These are phyloP conservation scores for Neolamprologus hecqui DNA, from an alignment of 2,113 vertebrate species.

Conservation along the genomic window DNA sequence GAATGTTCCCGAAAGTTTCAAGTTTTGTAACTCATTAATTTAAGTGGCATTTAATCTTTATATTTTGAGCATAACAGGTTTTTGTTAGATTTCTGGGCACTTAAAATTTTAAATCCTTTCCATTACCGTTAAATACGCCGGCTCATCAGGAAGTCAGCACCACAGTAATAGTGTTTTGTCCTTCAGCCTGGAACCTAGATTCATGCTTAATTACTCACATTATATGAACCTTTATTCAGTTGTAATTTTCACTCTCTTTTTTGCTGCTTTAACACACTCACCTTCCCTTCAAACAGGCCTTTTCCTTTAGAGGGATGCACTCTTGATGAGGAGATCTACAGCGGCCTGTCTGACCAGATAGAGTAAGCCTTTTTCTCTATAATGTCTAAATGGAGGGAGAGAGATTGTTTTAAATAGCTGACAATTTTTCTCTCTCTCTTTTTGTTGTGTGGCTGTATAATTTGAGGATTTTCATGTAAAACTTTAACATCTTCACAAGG, in stretches of 20 bases:
- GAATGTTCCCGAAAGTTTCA: neutral
- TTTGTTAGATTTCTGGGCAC: neutral
- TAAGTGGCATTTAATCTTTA: neutral
- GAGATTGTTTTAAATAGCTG: neutral
- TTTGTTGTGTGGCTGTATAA: neutral
- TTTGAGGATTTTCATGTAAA: neutral
- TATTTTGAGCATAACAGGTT: neutral
- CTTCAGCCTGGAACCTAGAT: neutral
- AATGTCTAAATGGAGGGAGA: neutral
- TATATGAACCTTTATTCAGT: neutral
- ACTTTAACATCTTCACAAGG: neutral
- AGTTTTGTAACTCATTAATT: neutral
- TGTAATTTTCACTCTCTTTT: neutral
- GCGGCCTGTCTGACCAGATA: constrained; percentile 85
- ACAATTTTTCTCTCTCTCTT: neutral
- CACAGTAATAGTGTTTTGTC: neutral
- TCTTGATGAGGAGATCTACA: constrained; percentile 86
- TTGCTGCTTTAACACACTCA: neutral
- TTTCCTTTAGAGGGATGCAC: constrained; percentile 79
- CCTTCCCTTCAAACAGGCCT: constrained; percentile 63
- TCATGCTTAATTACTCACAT: neutral
- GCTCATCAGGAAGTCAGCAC: neutral
- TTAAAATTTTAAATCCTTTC: neutral
- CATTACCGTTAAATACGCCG: neutral
- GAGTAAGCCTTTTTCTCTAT: constrained; percentile 73